A percentile compares a stretch with the other conserved stretches of the same genome.
phyloP scores from a whole-genome alignment of 2,113 vertebrate species.

The human (Homo sapiens) region GRCh38 chr2:145286001-145286500 shows the following conservation, averaged over 20 bases:
- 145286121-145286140: background rate
- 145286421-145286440: background rate
- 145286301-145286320: background rate
- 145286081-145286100: accelerated
- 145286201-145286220: background rate
- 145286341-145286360: background rate
- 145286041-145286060: background rate
- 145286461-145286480: background rate
- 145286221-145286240: background rate
- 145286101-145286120: background rate
- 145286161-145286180: background rate
- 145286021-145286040: background rate
- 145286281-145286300: background rate
- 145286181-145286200: background rate
- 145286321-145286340: background rate
- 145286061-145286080: background rate
- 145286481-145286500: background rate
- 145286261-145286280: background rate
- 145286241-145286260: background rate
- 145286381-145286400: background rate
- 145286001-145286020: background rate
- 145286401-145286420: background rate
- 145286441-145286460: background rate
- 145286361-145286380: background rate
- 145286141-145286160: background rate